Base-by-base conservation (phyloP, 2,888 invertebrate species). In the Xestoiulus laeticollis region DNA sequence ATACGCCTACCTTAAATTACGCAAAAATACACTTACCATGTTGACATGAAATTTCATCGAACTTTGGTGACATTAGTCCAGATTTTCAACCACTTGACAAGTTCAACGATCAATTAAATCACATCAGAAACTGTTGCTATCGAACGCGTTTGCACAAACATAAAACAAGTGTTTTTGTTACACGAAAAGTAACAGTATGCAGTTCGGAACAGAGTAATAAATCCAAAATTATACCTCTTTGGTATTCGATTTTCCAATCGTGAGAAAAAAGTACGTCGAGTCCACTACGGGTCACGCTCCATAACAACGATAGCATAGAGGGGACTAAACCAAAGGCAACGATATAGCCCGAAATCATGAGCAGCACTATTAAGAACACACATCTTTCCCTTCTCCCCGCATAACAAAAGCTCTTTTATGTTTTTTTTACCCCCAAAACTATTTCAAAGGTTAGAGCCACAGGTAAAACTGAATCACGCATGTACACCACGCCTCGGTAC, bases 371-470 rank as follows among this genome's bases (percentile, higher is more conserved):
- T 68, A n/a, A 26, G 68, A 68, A 26, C 68, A 68, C 68, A 26
- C 68, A 68, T 68, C 68, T 68, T n/a, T 68, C 26, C 68, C 68
- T 68, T 26, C 68, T 68, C 68, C 12, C 68, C 26, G 12, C 48
- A 1, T 68, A 68, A 68, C 68, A 68, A 68, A 68, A 68, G 68
- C 26, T 68, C 59, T 59, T 68, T 68, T 68, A 68, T 68, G 26
- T 68, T 68, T 68, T 38, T n/a, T 68, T 68, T 68, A 26, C 68
- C 68, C 68, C 26, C 68, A 68, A 68, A 68, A 68, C 68, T 68
- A 68, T 68, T 68, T 68, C 68, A 68, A 68, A 68, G 68, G 26
- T 68, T 68, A 68, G 68, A 68, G 68, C 68, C 68, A 68, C 68
- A 68, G 68, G 68, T 68, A 68, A 68, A 12, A 8, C 12, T 26